phyloP scores from a whole-genome alignment of 2,113 vertebrate species.

The Synodontis membranacea region DNA sequence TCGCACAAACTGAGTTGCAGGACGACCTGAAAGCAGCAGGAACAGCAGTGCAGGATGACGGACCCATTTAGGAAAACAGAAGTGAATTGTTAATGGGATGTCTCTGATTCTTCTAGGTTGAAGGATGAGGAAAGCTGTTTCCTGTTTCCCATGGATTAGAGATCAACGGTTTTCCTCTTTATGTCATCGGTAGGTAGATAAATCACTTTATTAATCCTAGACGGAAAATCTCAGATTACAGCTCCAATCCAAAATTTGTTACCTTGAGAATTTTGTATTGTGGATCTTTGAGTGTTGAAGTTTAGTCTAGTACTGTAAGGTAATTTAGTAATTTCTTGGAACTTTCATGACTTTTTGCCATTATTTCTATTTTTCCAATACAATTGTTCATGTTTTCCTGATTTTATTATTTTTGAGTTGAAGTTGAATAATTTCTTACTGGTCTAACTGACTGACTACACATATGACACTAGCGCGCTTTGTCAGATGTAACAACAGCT shows the following conservation, averaged over 20 bases:
- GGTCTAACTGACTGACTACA: neutral
- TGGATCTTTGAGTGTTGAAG: too few species aligned
- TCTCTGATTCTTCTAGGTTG: neutral
- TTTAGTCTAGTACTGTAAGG: neutral
- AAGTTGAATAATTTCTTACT: neutral
- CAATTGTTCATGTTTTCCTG: neutral
- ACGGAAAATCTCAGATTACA: too few species aligned
- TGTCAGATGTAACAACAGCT: too few species aligned
- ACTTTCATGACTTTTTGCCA: neutral
- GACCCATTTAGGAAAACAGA: neutral
- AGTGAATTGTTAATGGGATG: neutral
- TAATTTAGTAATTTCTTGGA: neutral
- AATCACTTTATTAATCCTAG: too few species aligned
- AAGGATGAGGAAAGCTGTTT: neutral
- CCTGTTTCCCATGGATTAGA: neutral
- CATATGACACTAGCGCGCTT: too few species aligned
- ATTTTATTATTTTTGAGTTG: neutral
- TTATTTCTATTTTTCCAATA: neutral
- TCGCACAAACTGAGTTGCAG: neutral
- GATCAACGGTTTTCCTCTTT: neutral
- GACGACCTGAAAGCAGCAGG: neutral
- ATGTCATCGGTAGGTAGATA: neutral
- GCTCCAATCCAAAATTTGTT: too few species aligned
- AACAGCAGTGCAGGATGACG: neutral
- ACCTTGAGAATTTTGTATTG: too few species aligned